A percentile compares a stretch with the other conserved stretches of the same genome.
phyloP scores from a whole-genome alignment of 1,140 invertebrate genomes.

The Heliothis virescens region DNA sequence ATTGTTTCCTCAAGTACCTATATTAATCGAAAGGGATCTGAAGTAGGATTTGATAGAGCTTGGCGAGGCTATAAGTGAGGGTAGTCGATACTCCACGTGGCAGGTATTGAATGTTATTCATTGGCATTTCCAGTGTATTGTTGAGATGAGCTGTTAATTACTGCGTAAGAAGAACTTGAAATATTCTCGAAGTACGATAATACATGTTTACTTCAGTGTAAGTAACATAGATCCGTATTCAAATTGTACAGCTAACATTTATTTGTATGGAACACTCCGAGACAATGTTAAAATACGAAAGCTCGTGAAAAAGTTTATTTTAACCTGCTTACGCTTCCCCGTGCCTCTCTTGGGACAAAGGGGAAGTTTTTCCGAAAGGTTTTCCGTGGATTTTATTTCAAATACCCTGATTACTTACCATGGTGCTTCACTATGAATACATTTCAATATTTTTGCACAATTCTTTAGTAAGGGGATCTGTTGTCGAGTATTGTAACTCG shows the following conservation, averaged over 20 bases:
- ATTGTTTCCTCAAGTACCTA: constrained; percentile 40
- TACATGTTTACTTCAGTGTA: not conserved
- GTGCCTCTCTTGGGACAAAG: constrained; percentile 61
- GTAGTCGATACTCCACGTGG: not conserved
- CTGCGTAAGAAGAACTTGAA: not conserved
- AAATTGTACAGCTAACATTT: not conserved
- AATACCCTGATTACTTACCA: constrained; percentile 62
- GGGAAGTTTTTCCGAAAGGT: constrained; percentile 59
- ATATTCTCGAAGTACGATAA: not conserved
- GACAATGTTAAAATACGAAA: constrained; percentile 62
- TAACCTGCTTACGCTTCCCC: constrained; percentile 64
- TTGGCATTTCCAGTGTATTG: constrained; percentile 11
- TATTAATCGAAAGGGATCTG: constrained; percentile 22
- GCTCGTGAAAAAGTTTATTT: constrained; percentile 68
- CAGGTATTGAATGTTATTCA: constrained; percentile 25
- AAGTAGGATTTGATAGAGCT: constrained; percentile 29
- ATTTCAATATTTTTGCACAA: constrained; percentile 66
- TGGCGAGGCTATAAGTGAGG: constrained; percentile 16
- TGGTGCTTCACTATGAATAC: constrained; percentile 64
- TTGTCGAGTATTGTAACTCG: constrained; percentile 30
- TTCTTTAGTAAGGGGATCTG: constrained; percentile 26
- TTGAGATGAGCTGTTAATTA: not conserved
- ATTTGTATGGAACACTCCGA: constrained; percentile 24
- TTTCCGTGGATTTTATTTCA: constrained; percentile 70
- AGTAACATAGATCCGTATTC: not conserved